phyloP scores from a whole-genome alignment of 2,888 invertebrate genomes.

The Mongoloraphidia duomilia region DNA sequence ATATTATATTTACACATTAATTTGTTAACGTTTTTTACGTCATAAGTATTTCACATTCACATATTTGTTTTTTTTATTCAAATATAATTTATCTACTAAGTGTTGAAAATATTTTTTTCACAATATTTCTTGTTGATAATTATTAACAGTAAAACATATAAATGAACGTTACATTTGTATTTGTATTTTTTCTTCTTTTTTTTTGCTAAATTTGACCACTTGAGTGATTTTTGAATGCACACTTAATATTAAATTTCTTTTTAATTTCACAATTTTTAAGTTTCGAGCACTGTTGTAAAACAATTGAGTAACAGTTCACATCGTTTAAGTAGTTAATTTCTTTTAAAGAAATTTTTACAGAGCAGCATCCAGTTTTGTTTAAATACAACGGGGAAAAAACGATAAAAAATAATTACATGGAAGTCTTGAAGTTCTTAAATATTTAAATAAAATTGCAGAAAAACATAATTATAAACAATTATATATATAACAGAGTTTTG shows the following conservation, averaged over 20 bases:
- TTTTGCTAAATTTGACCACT: conserved; percentile 7
- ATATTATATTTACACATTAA: conserved; percentile 6
- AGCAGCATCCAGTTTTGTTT: too few relatives aligned
- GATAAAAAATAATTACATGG: too few relatives aligned
- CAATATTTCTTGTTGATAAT: conserved; percentile 16
- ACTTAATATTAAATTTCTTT: not conserved
- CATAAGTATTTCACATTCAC: conserved; percentile 3
- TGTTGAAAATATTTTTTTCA: conserved; percentile 29
- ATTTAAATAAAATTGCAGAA: too few relatives aligned
- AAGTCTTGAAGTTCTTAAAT: too few relatives aligned
- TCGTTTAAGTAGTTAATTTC: not conserved
- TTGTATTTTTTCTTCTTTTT: conserved; percentile 7
- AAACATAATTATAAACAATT: too few relatives aligned
- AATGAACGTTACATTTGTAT: conserved; percentile 3
- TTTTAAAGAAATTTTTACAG: too few relatives aligned
- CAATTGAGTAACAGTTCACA: not conserved
- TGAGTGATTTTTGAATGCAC: conserved; percentile 1
- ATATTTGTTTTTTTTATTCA: not conserved
- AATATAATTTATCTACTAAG: conserved; percentile 11
- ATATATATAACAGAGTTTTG: not conserved
- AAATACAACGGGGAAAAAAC: too few relatives aligned
- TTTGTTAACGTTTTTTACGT: conserved; percentile 5
- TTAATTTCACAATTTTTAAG: conserved; percentile 11
- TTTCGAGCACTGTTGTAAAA: conserved; percentile 8
- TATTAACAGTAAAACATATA: not conserved